Conservation (phyloP, 92 coral and sea anemone genomes). For the Zoanthus sansibaricus region DNA sequence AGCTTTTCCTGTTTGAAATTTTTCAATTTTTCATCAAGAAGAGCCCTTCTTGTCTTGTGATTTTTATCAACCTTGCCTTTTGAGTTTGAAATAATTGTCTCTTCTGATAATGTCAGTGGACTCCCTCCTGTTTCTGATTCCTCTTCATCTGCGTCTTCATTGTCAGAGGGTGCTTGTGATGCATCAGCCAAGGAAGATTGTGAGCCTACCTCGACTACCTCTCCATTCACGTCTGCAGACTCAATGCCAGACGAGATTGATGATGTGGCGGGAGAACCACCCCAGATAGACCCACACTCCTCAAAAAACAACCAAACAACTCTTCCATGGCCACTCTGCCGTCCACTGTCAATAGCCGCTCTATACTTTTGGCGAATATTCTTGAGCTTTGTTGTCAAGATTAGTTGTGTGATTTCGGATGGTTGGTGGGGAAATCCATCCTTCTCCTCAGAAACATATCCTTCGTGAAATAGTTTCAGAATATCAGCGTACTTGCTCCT, state of each 20-base stretch:
- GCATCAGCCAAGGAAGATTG: slow-evolving; percentile 5
- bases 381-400: slow-evolving; percentile 52
- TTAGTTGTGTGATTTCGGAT: slow-evolving; percentile 20
- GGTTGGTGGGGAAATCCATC: neutral
- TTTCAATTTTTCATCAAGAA: slow-evolving; percentile 44
- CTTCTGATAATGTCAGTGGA: neutral
- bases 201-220: too few species aligned
- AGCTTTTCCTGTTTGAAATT: slow-evolving; percentile 54
- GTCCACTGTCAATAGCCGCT: slow-evolving; percentile 52
- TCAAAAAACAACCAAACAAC: slow-evolving; percentile 51
- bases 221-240: slow-evolving; percentile 22
- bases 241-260: slow-evolving; percentile 48
- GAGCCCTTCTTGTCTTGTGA: slow-evolving; percentile 44
- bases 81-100: neutral
- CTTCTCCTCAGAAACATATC: neutral
- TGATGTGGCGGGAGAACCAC: slow-evolving; percentile 66
- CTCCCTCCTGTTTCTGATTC: slow-evolving; percentile 22
- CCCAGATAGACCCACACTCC: slow-evolving; percentile 51
- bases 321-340: slow-evolving; percentile 54
- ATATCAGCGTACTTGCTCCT: slow-evolving; percentile 39
- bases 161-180: slow-evolving; percentile 35
- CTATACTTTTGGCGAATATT: slow-evolving; percentile 40
- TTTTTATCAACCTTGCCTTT: neutral
- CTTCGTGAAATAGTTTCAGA: slow-evolving; percentile 13
- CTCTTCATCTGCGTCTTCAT: too few species aligned